Conservation (phyloP, 2,113 vertebrate genomes). For the Mesoclemmys tuberculata region DNA sequence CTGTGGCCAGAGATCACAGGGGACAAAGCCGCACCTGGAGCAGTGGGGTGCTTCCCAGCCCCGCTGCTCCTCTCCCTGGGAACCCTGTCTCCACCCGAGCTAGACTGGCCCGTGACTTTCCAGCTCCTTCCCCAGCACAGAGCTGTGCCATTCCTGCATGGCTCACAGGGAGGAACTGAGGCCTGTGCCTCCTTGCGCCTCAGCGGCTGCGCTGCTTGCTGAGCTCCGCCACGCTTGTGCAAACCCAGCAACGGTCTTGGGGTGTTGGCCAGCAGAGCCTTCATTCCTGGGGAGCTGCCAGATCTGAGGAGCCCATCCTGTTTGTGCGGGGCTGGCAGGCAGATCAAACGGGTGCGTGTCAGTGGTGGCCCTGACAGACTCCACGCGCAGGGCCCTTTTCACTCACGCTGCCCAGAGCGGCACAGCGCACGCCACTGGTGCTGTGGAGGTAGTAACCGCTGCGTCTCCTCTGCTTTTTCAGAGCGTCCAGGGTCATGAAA, state of each 20-base stretch:
- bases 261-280: neutral
- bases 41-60: fast-evolving
- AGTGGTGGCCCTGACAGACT: neutral
- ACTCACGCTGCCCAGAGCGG: neutral
- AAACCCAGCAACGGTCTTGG: neutral
- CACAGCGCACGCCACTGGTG: fast-evolving
- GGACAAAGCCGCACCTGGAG: too few relatives aligned
- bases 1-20: neutral
- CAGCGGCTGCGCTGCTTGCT: too few relatives aligned
- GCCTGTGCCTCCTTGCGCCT: neutral
- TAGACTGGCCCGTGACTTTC: neutral
- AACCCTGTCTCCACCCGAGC: neutral
- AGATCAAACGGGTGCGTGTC: neutral
- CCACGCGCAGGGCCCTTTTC: neutral
- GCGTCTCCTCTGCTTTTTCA: slow-evolving; percentile 56
- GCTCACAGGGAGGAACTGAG: neutral
- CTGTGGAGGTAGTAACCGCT: fast-evolving
- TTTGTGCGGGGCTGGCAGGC: neutral
- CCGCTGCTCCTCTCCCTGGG: neutral
- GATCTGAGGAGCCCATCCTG: neutral
- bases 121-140: neutral
- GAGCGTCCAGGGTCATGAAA: slow-evolving; percentile 84
- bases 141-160: neutral
- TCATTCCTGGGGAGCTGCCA: neutral
- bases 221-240: neutral